phyloP scores from a whole-genome alignment of 2,797 vertebrate genomes.

The Echeneis naucrates region DNA sequence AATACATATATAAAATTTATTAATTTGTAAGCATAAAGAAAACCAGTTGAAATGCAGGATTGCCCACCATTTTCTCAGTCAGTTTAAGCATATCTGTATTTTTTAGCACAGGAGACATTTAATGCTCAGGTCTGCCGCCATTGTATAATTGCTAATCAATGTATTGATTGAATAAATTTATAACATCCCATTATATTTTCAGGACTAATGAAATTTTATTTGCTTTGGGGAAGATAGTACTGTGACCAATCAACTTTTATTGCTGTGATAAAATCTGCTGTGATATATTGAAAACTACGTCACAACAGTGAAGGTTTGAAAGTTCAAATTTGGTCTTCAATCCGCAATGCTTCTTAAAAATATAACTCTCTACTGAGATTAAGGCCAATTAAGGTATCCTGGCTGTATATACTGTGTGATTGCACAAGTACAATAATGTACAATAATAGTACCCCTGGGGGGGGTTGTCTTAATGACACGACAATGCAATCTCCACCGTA shows the following conservation, averaged over 20 bases:
- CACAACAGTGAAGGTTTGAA: conserved; percentile 59
- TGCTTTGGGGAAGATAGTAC: conserved; percentile 61
- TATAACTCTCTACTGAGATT: conserved; percentile 64
- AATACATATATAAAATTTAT: not conserved
- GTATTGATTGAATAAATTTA: conserved; percentile 78
- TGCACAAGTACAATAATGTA: conserved; percentile 74
- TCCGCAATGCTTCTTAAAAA: conserved; percentile 65
- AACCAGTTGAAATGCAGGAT: conserved; percentile 9
- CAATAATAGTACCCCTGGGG: conserved; percentile 72
- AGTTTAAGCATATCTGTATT: conserved; percentile 41
- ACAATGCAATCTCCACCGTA: conserved; percentile 68
- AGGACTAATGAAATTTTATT: conserved; percentile 68
- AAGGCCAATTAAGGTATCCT: conserved; percentile 76
- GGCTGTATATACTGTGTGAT: conserved; percentile 33
- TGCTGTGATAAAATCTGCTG: conserved; percentile 67
- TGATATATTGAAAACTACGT: conserved; percentile 71
- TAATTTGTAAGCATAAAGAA: not conserved
- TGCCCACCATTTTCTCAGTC: conserved; percentile 13
- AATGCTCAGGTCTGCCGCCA: conserved; percentile 63
- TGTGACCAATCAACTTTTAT: conserved; percentile 75
- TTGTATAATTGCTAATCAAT: conserved; percentile 76
- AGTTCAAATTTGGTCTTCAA: conserved; percentile 68
- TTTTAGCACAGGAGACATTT: conserved; percentile 55
- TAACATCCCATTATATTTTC: conserved; percentile 65
- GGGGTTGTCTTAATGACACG: conserved; percentile 72